Conservation (phyloP, 2,888 invertebrate genomes). For the Resseliella maxima region DNA sequence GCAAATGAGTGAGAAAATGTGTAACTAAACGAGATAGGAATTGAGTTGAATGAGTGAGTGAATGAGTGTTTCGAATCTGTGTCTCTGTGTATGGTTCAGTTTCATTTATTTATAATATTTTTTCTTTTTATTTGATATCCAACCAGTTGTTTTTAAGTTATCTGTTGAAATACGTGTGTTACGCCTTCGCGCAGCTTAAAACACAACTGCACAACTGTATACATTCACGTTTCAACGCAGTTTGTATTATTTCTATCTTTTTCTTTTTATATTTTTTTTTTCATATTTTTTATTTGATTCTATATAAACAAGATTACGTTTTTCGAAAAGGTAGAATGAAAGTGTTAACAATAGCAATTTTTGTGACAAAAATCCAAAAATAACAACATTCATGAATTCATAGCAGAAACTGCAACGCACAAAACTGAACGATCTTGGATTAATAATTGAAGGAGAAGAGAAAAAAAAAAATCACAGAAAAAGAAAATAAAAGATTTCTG, state of each 20-base stretch:
- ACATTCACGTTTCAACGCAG: not conserved
- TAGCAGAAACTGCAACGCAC: constrained; percentile 27
- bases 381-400: constrained; percentile 12
- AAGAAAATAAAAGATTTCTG: too few species aligned
- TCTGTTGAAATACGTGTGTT: constrained; percentile 51
- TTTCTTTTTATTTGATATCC: not conserved
- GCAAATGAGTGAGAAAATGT: not conserved
- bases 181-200: constrained; percentile 49
- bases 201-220: not conserved
- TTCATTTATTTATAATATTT: constrained; percentile 49
- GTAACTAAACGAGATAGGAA: too few species aligned
- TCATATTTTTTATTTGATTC: not conserved
- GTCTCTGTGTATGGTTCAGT: not conserved
- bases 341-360: not conserved
- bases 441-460: not conserved
- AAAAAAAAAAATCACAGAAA: not conserved
- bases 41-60: too few species aligned
- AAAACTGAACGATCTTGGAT: not conserved
- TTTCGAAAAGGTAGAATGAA: constrained; percentile 1
- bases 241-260: too few species aligned
- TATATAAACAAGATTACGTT: constrained; percentile 31
- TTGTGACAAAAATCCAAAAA: not conserved
- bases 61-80: not conserved
- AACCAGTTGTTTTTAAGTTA: constrained; percentile 48
- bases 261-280: too few species aligned